A percentile compares a stretch with the other conserved stretches of the same genome.
Conservation (phyloP, 2,113 vertebrate genomes). For the Plestiodon gilberti region DNA sequence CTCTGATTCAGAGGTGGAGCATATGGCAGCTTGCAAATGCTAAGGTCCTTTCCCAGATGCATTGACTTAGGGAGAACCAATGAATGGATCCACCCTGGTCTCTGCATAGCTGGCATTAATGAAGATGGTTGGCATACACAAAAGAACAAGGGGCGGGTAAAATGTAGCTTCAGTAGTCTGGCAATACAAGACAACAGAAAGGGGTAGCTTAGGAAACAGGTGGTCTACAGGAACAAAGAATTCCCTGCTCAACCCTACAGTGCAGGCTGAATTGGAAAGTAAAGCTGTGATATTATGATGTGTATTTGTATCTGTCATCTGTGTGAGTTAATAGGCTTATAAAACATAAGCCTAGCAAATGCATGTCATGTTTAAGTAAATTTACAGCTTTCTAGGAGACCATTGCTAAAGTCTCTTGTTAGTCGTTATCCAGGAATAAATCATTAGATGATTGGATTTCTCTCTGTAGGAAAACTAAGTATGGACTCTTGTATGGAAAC, state of each 20-base stretch:
- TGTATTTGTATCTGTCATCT: neutral
- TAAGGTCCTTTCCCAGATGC: neutral
- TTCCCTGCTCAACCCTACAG: neutral
- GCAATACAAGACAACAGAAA: neutral
- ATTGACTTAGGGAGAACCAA: constrained; percentile 1
- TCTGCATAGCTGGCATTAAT: neutral
- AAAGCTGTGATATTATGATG: neutral
- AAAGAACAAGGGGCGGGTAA: neutral
- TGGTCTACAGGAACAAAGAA: neutral
- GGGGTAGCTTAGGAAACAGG: constrained; percentile 4
- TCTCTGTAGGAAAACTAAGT: neutral
- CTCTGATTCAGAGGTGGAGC: constrained; percentile 1
- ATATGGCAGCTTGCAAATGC: neutral
- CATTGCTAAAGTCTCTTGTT: neutral
- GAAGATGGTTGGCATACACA: neutral
- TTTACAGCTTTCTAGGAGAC: neutral
- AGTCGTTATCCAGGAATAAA: constrained; percentile 6
- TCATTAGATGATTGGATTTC: neutral
- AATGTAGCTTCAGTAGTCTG: neutral
- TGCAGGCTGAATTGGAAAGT: constrained; percentile 16
- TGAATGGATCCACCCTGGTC: neutral
- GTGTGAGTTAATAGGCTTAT: constrained; percentile 8
- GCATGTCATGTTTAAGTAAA: neutral
- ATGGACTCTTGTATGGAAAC: neutral
- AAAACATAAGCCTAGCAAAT: neutral